Evolutionary conservation across 2,888 invertebrate genomes (phyloP), one percentile per base, ranked within the genome.

Genomic region (Panopea generosa): DNA sequence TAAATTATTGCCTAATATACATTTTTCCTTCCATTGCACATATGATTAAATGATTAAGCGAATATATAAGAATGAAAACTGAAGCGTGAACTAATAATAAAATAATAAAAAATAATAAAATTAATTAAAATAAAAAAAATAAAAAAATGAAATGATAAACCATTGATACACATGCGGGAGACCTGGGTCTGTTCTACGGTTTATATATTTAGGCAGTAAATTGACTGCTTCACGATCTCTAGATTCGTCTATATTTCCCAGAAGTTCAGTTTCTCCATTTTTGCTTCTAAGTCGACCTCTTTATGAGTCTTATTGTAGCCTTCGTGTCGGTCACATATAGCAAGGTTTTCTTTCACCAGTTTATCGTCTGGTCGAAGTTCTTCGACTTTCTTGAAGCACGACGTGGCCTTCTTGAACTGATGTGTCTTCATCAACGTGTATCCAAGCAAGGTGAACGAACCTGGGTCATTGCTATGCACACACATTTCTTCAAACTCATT

Each of bases 381-480:
- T 40, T 69, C 53, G 9, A 80, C 76, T 18, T 68, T 63, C 56
- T 74, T 78, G 47, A 85, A 83, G 16, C 60, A 68, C 16, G 55
- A 66, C 2, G 26, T 45, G 4, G 85, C 84, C 40, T 81, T 82
- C n/a, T 82, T 74, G 20, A 81, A 78, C 22, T 82, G 81, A 0
- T 66, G 78, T 6, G 80, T 53, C 62, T 84, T 84, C 66, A 83
- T 76, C 16, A 69, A 50, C 2, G 77, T 67, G 56, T 84, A 85
- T 0, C 83, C 85, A 14, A 85, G 59, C n/a, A 85, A 63, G 4
- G 79, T 57, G 43, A 63, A 80, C 1, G 83, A 72, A 20, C 65
- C 73, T 1, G 76, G 68, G 33, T 85, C 83, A 9, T 77, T 76
- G 2, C 60, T 62, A 9, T 69, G 67, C 4, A 52, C 57, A 50